A percentile compares a stretch with the other conserved stretches of the same genome.
Conservation (phyloP, 2,888 invertebrate genomes). For the Melinaea menophilus region DNA sequence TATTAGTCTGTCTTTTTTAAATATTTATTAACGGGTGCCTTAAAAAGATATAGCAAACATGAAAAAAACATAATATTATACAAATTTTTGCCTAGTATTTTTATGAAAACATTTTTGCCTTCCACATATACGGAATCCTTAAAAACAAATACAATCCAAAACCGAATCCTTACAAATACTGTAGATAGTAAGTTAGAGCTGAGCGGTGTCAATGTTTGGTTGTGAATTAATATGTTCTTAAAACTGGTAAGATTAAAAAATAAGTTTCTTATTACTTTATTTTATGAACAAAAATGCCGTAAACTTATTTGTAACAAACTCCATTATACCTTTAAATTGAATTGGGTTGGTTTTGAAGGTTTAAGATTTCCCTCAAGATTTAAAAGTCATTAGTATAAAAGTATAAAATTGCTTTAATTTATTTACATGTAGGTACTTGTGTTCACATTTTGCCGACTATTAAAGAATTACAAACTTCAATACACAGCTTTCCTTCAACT, state of each 20-base stretch:
- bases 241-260: background rate
- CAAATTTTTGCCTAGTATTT: too few species aligned
- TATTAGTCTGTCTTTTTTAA: too few species aligned
- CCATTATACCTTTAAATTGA: slow-evolving; percentile 25
- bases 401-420: slow-evolving; percentile 24
- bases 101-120: too few species aligned
- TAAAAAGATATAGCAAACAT: too few species aligned
- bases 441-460: background rate
- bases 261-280: background rate
- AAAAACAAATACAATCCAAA: too few species aligned
- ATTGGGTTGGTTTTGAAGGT: slow-evolving; percentile 17
- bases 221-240: background rate
- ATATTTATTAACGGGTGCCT: too few species aligned
- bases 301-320: slow-evolving; percentile 10
- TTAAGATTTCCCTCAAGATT: slow-evolving; percentile 26
- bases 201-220: background rate
- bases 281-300: background rate
- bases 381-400: slow-evolving; percentile 18
- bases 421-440: slow-evolving; percentile 11
- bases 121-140: too few species aligned
- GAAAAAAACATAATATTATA: too few species aligned
- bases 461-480: background rate
- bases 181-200: too few species aligned
- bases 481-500: too few species aligned
- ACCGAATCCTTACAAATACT: too few species aligned